A percentile compares a stretch with the other conserved stretches of the same genome.
Evolutionary conservation across 2,113 vertebrate species (phyloP).

Genomic region (Jacana jacana): DNA sequence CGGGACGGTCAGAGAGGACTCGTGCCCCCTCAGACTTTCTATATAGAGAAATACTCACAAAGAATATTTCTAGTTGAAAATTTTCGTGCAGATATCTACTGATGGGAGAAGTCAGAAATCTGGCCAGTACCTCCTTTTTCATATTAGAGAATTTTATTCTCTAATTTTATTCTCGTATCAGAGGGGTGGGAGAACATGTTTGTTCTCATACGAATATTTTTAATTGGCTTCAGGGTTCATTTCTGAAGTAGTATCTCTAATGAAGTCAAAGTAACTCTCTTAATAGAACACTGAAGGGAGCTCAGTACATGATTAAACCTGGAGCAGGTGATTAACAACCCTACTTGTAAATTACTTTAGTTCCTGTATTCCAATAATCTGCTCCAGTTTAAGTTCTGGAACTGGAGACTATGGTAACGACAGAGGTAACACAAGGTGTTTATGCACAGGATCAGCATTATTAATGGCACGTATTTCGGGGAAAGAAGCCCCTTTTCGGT

Average conservation of each 20-base stretch:
- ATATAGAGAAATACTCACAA: not conserved
- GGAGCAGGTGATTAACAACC: not conserved
- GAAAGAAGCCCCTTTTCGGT: not conserved
- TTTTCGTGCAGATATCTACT: not conserved
- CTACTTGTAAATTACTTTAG: slow-evolving; percentile 6
- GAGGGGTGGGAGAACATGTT: not conserved
- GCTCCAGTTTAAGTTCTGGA: not conserved
- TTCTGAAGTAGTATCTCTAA: slow-evolving; percentile 16
- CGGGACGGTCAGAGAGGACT: not conserved
- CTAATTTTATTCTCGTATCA: too few relatives aligned
- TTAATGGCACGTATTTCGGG: not conserved
- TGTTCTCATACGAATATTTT: not conserved
- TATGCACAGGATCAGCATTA: not conserved
- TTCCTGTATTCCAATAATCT: slow-evolving; percentile 21
- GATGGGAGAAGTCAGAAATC: not conserved
- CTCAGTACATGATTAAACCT: not conserved
- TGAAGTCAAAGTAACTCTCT: slow-evolving; percentile 42
- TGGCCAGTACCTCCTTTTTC: not conserved
- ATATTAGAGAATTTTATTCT: not conserved
- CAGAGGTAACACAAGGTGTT: not conserved
- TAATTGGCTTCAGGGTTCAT: slow-evolving; percentile 12
- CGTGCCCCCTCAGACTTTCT: not conserved
- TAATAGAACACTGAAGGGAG: slow-evolving; percentile 18
- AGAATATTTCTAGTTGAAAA: not conserved
- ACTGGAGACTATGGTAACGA: not conserved